Base-by-base conservation (phyloP, 2,888 invertebrate species). In the Tenthredo livida region DNA sequence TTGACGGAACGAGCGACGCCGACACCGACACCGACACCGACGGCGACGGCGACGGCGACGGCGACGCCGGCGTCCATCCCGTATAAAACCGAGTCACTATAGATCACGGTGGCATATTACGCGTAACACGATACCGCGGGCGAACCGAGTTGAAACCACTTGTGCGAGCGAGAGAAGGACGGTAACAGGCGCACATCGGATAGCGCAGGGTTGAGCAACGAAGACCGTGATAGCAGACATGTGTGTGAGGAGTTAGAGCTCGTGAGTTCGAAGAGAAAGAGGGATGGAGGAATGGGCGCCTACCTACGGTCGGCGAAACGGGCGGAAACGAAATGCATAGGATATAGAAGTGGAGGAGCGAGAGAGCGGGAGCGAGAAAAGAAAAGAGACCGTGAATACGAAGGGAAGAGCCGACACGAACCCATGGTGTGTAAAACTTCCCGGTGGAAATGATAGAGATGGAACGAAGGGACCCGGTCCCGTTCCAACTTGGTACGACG, bases 111-210 rank as follows among this genome's bases (percentile, higher is more conserved):
- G 86, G 88, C 91, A 91, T 91, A 90, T 91, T 91, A 91, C 90
- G 90, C 89, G 91, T 91, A 91, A 91, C 89, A 90, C 91, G 91
- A 91, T 89, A 91, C 90, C 90, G 90, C 87, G 88, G 90, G 89
- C 90, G 90, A 88, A 86, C 90, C 88, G 89, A 89, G 87, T 89
- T 87, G 89, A 87, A 89, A 89, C 90, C 90, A 90, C 90, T 90
- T 90, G 89, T 90, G 87, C 87, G 89, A 87, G 88, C 85, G 54
- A 85, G 80, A 84, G 86, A 78, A 82, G 78, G 85, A 80, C 86
- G 85, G 86, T 88, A 87, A 87, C 87, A 84, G 85, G 86, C 37
- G 70, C 58, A 65, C 29, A 70, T 67, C 65, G 58, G 47, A 33
- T 70, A 33, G 84, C 84, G 54, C 84, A 50, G 65, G 73, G 65